phyloP scores from a whole-genome alignment of 2,113 vertebrate genomes.

The Loxodonta africana region DNA sequence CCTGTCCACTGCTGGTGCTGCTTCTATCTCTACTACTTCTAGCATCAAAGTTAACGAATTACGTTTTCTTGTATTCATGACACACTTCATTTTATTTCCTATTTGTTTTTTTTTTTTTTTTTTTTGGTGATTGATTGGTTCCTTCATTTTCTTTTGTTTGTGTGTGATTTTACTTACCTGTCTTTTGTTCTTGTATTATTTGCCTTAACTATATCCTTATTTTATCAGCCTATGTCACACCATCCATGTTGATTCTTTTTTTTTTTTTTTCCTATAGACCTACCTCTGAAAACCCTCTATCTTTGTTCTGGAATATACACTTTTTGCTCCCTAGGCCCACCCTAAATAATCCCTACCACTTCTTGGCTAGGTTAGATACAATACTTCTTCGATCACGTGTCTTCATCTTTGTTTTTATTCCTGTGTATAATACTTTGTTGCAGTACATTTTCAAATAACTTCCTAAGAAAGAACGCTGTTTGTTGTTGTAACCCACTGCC shows the following conservation, averaged over 20 bases:
- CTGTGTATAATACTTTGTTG: neutral
- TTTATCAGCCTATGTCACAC: neutral
- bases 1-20: rapidly evolving
- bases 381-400: neutral
- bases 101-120: no score
- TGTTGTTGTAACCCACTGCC: no score
- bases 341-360: neutral
- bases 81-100: neutral
- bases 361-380: neutral
- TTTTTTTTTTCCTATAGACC: neutral
- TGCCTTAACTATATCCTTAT: neutral
- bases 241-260: neutral
- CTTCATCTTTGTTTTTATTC: neutral
- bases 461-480: neutral
- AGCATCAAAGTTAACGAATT: neutral
- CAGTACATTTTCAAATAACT: neutral
- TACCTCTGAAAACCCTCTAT: neutral
- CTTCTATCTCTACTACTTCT: neutral
- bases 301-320: neutral
- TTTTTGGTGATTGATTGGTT: neutral
- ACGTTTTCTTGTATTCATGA: no score
- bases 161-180: neutral
- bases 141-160: neutral
- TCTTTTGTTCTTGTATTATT: neutral
- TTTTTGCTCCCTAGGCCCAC: no score